phyloP scores from a whole-genome alignment of 2,888 invertebrate species.

The Endomychus coccineus region DNA sequence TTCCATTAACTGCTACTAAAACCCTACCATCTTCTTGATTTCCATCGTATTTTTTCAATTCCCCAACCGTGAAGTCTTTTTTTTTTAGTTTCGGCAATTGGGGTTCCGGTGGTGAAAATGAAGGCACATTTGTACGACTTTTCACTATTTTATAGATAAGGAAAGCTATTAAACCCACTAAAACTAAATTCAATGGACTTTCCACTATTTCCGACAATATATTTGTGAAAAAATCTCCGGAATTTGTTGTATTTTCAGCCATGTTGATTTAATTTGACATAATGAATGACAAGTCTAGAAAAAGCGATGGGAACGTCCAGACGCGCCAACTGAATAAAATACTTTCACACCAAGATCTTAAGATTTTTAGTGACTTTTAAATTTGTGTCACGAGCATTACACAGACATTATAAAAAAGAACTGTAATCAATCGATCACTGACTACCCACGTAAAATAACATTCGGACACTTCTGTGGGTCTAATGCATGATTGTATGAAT shows the following conservation, averaged over 20 bases:
- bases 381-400: too few relatives aligned
- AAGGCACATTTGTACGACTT: constrained; percentile 44
- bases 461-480: too few relatives aligned
- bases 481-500: too few relatives aligned
- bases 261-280: constrained; percentile 26
- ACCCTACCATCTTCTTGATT: constrained; percentile 79
- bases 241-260: constrained; percentile 35
- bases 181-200: constrained; percentile 63
- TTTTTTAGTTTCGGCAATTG: constrained; percentile 76
- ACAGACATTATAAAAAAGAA: too few relatives aligned
- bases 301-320: too few relatives aligned
- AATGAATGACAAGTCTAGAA: not conserved
- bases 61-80: constrained; percentile 82
- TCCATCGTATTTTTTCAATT: constrained; percentile 82
- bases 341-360: too few relatives aligned
- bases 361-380: too few relatives aligned
- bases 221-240: constrained; percentile 38
- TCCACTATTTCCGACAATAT: constrained; percentile 56
- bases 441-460: too few relatives aligned
- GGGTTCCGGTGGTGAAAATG: constrained; percentile 45
- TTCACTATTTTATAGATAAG: constrained; percentile 69
- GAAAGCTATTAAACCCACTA: constrained; percentile 61
- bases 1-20: constrained; percentile 88
- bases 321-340: too few relatives aligned
- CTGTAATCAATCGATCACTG: too few relatives aligned